Percentiles rank a stretch among this genome's conserved stretches.
Evolutionary conservation across 2,113 vertebrate genomes (phyloP).

Genomic region (Odocoileus hemionus): DNA sequence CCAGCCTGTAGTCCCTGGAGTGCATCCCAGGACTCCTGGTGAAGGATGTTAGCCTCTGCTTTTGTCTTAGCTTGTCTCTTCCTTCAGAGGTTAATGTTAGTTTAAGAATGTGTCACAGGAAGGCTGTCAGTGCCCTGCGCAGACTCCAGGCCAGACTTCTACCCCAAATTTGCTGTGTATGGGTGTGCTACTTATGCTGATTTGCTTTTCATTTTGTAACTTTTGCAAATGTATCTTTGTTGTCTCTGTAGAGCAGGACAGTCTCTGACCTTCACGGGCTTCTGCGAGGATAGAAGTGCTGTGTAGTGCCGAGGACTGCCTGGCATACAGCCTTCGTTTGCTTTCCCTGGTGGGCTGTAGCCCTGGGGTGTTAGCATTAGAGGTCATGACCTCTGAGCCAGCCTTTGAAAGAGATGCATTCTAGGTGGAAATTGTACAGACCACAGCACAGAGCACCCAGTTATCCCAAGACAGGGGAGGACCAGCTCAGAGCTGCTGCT

Average conservation of each 20-base stretch:
- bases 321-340: background rate
- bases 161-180: background rate
- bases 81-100: background rate
- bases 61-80: background rate
- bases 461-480: background rate
- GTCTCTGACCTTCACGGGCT: background rate
- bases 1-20: background rate
- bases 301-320: background rate
- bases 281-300: background rate
- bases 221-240: background rate
- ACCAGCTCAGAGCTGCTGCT: background rate
- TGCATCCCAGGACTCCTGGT: background rate
- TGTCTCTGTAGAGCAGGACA: background rate
- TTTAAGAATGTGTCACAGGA: background rate
- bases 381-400: background rate
- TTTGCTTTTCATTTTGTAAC: background rate
- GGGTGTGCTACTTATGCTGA: background rate
- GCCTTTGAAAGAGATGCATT: background rate
- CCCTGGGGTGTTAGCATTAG: fast-evolving
- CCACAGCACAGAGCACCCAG: background rate
- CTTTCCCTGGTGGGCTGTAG: background rate
- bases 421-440: background rate
- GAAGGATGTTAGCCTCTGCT: background rate
- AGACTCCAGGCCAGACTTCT: background rate
- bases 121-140: background rate